Conservation (phyloP, 2,797 vertebrate species). For the Cossypha heuglini region DNA sequence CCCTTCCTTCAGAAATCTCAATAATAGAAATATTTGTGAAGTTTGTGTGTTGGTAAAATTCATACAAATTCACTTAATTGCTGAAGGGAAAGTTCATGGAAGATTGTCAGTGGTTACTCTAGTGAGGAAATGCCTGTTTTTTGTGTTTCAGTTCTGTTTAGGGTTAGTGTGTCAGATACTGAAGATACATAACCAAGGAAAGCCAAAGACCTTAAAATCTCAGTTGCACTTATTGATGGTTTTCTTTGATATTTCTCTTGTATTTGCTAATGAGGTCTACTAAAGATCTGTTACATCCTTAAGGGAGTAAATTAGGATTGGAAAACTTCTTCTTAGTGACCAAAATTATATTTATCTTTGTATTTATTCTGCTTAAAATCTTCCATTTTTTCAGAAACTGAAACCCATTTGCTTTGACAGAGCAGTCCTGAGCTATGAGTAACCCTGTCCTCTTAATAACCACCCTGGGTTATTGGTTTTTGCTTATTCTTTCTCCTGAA, state of each 20-base stretch:
- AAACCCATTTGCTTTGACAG: neutral
- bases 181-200: neutral
- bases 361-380: neutral
- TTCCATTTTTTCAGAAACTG: neutral
- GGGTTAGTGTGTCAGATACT: neutral
- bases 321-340: neutral
- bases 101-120: neutral
- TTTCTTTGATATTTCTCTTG: neutral
- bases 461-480: neutral
- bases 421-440: neutral
- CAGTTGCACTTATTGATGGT: neutral
- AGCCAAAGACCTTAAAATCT: neutral
- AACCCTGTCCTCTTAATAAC: neutral
- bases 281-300: neutral
- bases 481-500: neutral
- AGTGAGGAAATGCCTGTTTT: neutral
- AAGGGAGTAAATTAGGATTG: neutral
- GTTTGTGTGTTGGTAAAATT: neutral
- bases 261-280: neutral
- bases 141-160: neutral
- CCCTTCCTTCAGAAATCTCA: neutral
- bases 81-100: neutral
- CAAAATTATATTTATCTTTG: neutral
- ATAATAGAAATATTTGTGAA: neutral
- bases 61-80: neutral